phyloP scores from a whole-genome alignment of 2,797 vertebrate species.

The Ciconia nigra region DNA sequence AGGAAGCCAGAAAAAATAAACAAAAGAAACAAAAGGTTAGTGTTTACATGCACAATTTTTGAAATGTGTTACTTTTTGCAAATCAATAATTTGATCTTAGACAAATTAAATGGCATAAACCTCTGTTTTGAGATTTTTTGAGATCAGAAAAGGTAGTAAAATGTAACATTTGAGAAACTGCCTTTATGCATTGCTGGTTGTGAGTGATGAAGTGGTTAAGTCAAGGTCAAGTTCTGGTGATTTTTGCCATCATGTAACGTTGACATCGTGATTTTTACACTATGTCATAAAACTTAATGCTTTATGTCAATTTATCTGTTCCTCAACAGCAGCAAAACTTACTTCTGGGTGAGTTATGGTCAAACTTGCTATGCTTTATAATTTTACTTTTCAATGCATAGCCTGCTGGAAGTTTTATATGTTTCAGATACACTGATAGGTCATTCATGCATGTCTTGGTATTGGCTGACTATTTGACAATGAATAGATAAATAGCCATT shows the following conservation, averaged over 20 bases:
- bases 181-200: not conserved
- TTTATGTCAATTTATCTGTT: not conserved
- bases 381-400: not conserved
- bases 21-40: conserved; percentile 80
- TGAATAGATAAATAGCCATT: not conserved
- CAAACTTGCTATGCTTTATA: not conserved
- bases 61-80: not conserved
- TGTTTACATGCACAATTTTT: not conserved
- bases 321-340: not conserved
- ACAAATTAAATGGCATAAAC: not conserved
- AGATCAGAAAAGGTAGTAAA: not conserved
- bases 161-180: not conserved
- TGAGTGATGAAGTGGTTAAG: not conserved
- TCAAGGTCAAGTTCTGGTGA: not conserved
- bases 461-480: not conserved
- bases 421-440: not conserved
- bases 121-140: not conserved
- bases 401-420: not conserved
- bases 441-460: not conserved
- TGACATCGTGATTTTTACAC: no score
- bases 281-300: not conserved
- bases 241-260: not conserved
- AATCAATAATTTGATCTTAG: not conserved
- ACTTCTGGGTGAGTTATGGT: not conserved
- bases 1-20: conserved; percentile 80